A percentile compares a stretch with the other conserved stretches of the same genome.
Evolutionary conservation across 2,888 invertebrate species (phyloP).

Genomic region (Lepidochitona cinerea): DNA sequence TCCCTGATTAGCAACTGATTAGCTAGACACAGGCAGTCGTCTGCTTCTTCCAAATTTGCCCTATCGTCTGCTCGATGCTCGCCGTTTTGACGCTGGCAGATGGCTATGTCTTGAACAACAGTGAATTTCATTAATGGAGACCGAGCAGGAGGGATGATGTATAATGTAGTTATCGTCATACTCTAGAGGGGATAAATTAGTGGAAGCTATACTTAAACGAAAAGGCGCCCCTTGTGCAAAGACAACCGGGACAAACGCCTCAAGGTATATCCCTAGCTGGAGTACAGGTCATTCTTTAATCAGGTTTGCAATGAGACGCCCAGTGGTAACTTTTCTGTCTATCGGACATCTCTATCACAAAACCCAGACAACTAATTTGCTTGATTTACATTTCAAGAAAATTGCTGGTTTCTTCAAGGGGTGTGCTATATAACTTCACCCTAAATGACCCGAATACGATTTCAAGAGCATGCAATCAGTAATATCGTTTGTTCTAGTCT

Average conservation of each 20-base stretch:
- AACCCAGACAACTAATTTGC: not conserved
- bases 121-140: not conserved
- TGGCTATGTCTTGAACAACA: not conserved
- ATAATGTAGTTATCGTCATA: not conserved
- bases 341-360: not conserved
- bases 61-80: not conserved
- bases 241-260: not conserved
- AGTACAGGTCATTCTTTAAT: not conserved
- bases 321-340: not conserved
- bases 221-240: not conserved
- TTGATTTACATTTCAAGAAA: not conserved
- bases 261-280: not conserved
- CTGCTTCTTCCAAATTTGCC: not conserved
- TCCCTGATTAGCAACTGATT: conserved; percentile 4
- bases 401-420: not conserved
- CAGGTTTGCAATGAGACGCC: not conserved
- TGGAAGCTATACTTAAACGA: not conserved
- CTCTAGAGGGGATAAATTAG: conserved; percentile 7
- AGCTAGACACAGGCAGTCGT: not conserved
- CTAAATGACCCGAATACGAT: no score
- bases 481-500: no score
- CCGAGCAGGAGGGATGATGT: not conserved
- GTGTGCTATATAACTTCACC: not conserved
- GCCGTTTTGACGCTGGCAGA: not conserved
- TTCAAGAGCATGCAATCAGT: no score